These are phyloP conservation scores for Chelonoidis abingdonii DNA, from an alignment of 2,113 vertebrate genomes.

Conservation along the genomic window DNA sequence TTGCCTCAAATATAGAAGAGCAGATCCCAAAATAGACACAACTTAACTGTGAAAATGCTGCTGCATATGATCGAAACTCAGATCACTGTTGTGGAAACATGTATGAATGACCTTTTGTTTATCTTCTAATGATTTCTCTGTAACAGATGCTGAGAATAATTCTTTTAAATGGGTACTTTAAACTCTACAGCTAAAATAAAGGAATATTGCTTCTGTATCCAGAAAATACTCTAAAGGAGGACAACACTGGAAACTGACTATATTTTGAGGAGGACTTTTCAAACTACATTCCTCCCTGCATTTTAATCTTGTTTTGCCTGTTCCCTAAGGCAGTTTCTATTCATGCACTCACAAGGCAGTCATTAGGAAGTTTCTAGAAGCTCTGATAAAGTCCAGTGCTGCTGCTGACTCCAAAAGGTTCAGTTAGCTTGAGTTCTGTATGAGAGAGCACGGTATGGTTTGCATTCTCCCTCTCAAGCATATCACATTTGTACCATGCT, in stretches of 20 bases:
- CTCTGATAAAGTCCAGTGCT: not conserved
- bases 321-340: not conserved
- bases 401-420: not conserved
- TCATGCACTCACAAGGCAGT: rapidly evolving
- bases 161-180: not conserved
- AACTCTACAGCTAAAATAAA: not conserved
- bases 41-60: not conserved
- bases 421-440: not conserved
- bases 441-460: rapidly evolving
- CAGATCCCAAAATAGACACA: not conserved
- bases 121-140: not conserved
- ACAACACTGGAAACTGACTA: not conserved
- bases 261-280: not conserved
- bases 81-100: not conserved
- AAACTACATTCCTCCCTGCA: not conserved
- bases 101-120: not conserved
- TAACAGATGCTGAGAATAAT: not conserved
- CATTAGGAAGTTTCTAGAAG: not conserved
- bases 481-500: not conserved
- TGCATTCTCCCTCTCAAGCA: rapidly evolving
- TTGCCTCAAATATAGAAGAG: not conserved
- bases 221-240: not conserved
- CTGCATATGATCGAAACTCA: not conserved
- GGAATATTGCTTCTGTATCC: not conserved
- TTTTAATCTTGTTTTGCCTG: not conserved